Conservation (phyloP, 1,140 invertebrate species). For the Carposina sasakii region DNA sequence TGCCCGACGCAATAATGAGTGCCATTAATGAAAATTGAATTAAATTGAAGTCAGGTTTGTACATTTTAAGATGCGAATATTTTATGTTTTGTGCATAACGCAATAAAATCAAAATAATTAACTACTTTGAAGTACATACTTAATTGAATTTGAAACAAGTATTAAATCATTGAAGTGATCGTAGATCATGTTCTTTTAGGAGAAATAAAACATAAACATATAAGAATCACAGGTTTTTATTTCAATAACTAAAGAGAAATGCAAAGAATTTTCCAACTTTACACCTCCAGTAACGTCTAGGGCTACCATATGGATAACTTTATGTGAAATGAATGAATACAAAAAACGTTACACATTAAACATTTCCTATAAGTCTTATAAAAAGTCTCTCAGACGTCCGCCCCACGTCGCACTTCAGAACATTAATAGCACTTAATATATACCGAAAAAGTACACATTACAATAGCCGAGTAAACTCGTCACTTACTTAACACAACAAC, state of each 20-base stretch:
- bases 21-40: too few species aligned
- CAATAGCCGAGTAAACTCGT: constrained; percentile 37
- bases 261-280: constrained; percentile 65
- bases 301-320: constrained; percentile 65
- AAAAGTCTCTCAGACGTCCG: constrained; percentile 52
- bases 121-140: too few species aligned
- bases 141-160: too few species aligned
- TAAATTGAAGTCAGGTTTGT: too few species aligned
- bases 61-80: too few species aligned
- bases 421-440: constrained; percentile 60
- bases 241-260: constrained; percentile 70
- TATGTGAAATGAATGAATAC: constrained; percentile 67
- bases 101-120: too few species aligned
- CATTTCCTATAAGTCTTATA: constrained; percentile 71
- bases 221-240: constrained; percentile 70
- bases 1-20: too few species aligned
- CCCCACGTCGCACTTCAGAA: constrained; percentile 42
- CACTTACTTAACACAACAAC: constrained; percentile 32
- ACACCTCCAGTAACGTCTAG: constrained; percentile 66
- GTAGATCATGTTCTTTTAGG: too few species aligned
- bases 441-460: constrained; percentile 45
- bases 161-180: too few species aligned
- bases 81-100: too few species aligned
- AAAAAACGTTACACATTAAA: constrained; percentile 70
- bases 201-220: constrained; percentile 18